Evolutionary conservation across 2,888 invertebrate species (phyloP).

Genomic region (Halictus ligatus): DNA sequence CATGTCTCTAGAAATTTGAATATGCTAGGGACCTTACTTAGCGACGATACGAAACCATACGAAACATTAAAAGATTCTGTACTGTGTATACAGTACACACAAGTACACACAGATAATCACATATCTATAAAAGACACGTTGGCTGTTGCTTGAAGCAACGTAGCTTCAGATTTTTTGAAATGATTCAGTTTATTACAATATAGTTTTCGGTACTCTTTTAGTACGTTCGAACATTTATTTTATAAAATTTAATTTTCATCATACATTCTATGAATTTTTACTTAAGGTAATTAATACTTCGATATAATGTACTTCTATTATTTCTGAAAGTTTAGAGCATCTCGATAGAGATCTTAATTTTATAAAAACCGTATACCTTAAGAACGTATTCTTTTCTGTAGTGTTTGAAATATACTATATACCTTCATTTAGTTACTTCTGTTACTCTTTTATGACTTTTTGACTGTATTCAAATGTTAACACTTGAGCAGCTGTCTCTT

Average conservation of each 20-base stretch:
- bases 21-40: conserved; percentile 1
- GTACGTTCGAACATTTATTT: conserved; percentile 26
- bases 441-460: background rate
- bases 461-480: background rate
- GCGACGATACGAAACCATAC: background rate
- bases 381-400: background rate
- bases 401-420: background rate
- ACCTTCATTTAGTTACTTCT: background rate
- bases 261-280: conserved; percentile 24
- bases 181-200: conserved; percentile 51
- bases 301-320: conserved; percentile 9
- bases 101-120: background rate
- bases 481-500: background rate
- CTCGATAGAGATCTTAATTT: background rate
- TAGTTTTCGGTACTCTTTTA: conserved; percentile 37
- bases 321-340: background rate
- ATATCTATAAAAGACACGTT: conserved; percentile 8
- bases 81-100: background rate
- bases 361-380: background rate
- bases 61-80: background rate
- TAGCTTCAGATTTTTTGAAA: conserved; percentile 53
- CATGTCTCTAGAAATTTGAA: conserved; percentile 3
- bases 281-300: conserved; percentile 39
- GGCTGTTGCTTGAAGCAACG: conserved; percentile 38
- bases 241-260: conserved; percentile 15